Conservation (phyloP, 2,888 invertebrate species). For the Perizoma affinitatum region DNA sequence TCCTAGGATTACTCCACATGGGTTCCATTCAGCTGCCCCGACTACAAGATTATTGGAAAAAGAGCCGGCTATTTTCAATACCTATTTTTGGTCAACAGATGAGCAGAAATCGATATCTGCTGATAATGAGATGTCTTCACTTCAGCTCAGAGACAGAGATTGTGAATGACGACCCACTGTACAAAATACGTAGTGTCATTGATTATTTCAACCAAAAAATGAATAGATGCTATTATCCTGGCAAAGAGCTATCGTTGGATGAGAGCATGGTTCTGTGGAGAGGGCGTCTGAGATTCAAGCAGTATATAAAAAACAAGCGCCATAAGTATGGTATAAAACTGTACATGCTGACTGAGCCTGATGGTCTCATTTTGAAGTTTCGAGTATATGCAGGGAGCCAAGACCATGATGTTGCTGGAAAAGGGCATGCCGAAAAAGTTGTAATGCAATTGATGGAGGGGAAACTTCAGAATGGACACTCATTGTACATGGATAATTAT, state of each 20-base stretch:
- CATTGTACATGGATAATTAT: conserved; percentile 31
- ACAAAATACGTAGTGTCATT: conserved; percentile 36
- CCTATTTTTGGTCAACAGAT: conserved; percentile 36
- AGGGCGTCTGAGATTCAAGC: conserved; percentile 29
- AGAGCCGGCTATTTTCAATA: conserved; percentile 32
- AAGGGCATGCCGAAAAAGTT: conserved; percentile 25
- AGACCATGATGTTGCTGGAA: conserved; percentile 16
- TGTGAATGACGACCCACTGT: conserved; percentile 42
- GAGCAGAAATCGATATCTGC: conserved; percentile 41
- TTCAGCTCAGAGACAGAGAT: conserved; percentile 41
- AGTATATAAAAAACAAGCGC: conserved; percentile 19
- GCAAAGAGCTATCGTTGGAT: conserved; percentile 32
- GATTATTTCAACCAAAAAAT: conserved; percentile 51
- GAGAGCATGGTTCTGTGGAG: conserved; percentile 35
- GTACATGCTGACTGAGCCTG: conserved; percentile 34
- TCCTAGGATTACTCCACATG: conserved; percentile 39
- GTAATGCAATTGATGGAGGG: conserved; percentile 21
- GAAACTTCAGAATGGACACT: conserved; percentile 18
- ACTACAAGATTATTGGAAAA: conserved; percentile 42
- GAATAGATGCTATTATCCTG: conserved; percentile 37
- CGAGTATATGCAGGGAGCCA: conserved; percentile 20
- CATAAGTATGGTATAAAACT: conserved; percentile 28
- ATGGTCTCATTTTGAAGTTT: conserved; percentile 28
- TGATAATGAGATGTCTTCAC: conserved; percentile 35
- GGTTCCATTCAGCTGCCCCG: conserved; percentile 34